Evolutionary conservation across 2,888 invertebrate genomes (phyloP).

Genomic region (Parnassius glacialis): DNA sequence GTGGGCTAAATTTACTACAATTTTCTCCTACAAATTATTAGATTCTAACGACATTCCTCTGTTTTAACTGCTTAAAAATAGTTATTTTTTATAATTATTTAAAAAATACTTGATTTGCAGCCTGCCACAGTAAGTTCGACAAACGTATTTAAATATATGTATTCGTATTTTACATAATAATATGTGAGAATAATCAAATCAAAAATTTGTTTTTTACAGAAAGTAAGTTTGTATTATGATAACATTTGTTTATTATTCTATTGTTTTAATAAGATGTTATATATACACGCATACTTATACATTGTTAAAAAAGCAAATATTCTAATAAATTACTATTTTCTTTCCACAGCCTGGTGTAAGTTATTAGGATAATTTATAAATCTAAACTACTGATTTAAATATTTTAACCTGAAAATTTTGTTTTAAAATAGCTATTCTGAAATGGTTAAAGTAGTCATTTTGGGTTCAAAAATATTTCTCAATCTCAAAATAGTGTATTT

Average conservation of each 20-base stretch:
- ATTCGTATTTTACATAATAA: background rate
- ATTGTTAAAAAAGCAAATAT: background rate
- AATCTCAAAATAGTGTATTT: too few relatives aligned
- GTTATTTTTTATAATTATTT: background rate
- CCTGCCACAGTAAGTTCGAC: slow-evolving; percentile 20
- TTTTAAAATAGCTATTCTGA: too few relatives aligned
- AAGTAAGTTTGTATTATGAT: slow-evolving; percentile 11
- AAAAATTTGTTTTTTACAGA: slow-evolving; percentile 7
- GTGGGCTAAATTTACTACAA: too few relatives aligned
- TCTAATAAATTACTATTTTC: slow-evolving; percentile 3
- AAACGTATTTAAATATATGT: background rate
- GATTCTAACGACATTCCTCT: too few relatives aligned
- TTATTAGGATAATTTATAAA: slow-evolving; percentile 1
- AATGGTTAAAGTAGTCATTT: too few relatives aligned
- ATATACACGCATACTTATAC: background rate
- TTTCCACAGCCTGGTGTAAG: slow-evolving; percentile 38
- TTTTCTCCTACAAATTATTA: too few relatives aligned
- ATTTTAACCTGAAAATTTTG: too few relatives aligned
- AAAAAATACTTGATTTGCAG: slow-evolving; percentile 8
- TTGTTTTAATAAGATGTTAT: too few relatives aligned
- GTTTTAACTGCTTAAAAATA: background rate
- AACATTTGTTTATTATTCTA: too few relatives aligned
- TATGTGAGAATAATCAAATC: too few relatives aligned
- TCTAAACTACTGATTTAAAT: too few relatives aligned
- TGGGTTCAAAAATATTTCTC: too few relatives aligned